Evolutionary conservation across 2,888 invertebrate genomes (phyloP).

Genomic region (Phaedon cochleariae): DNA sequence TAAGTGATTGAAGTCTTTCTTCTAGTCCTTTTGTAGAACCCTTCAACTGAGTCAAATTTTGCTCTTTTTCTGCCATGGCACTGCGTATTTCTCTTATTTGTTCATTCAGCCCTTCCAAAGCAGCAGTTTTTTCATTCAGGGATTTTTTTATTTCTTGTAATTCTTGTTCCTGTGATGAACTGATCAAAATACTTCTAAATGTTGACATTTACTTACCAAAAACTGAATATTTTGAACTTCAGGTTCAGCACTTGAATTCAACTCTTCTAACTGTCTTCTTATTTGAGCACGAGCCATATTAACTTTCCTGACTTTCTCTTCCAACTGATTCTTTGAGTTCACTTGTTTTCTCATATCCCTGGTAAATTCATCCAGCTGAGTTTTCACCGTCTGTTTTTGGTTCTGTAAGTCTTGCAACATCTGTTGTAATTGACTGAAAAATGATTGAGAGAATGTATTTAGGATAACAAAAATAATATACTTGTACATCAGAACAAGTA

Average conservation of each 20-base stretch:
- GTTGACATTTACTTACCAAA: conserved; percentile 50
- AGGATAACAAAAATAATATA: too few species aligned
- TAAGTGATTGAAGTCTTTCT: conserved; percentile 49
- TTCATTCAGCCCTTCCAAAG: conserved; percentile 52
- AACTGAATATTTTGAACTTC: conserved; percentile 55
- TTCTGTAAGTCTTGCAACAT: conserved; percentile 46
- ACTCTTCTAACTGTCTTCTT: conserved; percentile 50
- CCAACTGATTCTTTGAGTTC: conserved; percentile 47
- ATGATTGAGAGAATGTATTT: too few species aligned
- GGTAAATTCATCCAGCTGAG: conserved; percentile 49
- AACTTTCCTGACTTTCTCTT: conserved; percentile 52
- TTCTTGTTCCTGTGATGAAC: conserved; percentile 53
- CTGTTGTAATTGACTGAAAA: conserved; percentile 40
- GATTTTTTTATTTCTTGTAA: conserved; percentile 57
- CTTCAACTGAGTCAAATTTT: conserved; percentile 56
- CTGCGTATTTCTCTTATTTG: conserved; percentile 50
- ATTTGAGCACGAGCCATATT: conserved; percentile 44
- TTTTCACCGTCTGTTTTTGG: conserved; percentile 53
- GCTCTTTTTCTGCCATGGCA: conserved; percentile 58
- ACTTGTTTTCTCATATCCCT: conserved; percentile 47
- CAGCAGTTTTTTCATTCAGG: conserved; percentile 58
- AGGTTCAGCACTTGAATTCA: conserved; percentile 55
- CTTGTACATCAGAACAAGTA: too few species aligned
- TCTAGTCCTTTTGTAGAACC: conserved; percentile 48
- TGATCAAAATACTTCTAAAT: too few species aligned